These are phyloP conservation scores for Cremastobaeus sp. DNA, from an alignment of 2,888 invertebrate species.

Conservation along the genomic window DNA sequence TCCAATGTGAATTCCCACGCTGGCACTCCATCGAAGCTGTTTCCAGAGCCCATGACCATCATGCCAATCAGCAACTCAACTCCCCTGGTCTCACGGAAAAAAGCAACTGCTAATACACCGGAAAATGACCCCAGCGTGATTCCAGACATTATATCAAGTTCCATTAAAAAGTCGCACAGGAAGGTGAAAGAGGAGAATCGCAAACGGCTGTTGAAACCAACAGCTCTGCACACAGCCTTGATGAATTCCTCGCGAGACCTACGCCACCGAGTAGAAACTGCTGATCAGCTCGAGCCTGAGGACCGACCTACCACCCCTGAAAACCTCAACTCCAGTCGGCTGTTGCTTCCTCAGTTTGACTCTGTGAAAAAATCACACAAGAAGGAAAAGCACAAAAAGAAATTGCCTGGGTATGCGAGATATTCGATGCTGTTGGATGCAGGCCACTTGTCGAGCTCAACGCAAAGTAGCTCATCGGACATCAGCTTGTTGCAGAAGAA, in stretches of 20 bases:
- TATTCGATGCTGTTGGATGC: constrained; percentile 63
- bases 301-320: constrained; percentile 71
- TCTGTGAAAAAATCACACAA: constrained; percentile 74
- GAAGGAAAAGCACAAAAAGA: constrained; percentile 71
- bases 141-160: constrained; percentile 66
- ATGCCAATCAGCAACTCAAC: constrained; percentile 20
- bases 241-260: constrained; percentile 37
- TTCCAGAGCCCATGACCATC: neutral
- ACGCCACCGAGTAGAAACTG: constrained; percentile 4
- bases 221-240: constrained; percentile 45
- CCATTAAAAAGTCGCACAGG: constrained; percentile 73
- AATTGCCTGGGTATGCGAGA: constrained; percentile 62
- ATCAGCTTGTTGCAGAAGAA: constrained; percentile 32
- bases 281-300: constrained; percentile 2
- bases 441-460: constrained; percentile 26
- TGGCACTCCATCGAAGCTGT: neutral
- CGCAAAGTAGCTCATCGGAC: constrained; percentile 20
- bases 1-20: neutral
- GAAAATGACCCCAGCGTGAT: constrained; percentile 69
- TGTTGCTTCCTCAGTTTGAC: constrained; percentile 69
- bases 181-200: constrained; percentile 70
- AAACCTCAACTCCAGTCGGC: constrained; percentile 71
- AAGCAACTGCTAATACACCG: constrained; percentile 63
- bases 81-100: constrained; percentile 21
- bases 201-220: constrained; percentile 64